Evolutionary conservation across 2,113 vertebrate genomes (phyloP).

Genomic region (Electrona antarctica): DNA sequence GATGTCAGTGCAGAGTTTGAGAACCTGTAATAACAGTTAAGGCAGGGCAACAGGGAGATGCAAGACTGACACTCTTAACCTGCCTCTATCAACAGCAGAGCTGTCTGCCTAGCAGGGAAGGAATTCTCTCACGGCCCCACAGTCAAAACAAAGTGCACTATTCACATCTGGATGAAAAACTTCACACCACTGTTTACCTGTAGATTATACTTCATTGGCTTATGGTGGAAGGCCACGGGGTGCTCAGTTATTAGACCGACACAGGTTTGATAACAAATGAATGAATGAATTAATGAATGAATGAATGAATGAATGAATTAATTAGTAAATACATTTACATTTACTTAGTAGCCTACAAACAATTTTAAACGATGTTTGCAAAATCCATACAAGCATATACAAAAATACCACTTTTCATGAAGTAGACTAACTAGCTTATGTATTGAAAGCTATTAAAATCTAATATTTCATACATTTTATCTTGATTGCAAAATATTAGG

Average conservation of each 20-base stretch:
- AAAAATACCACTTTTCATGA: constrained; percentile 46
- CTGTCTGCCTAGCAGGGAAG: constrained; percentile 42
- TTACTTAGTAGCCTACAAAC: background rate
- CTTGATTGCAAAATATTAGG: too few species aligned
- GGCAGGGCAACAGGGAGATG: constrained; percentile 45
- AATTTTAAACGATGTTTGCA: too few species aligned
- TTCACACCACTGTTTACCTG: background rate
- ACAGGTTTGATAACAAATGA: too few species aligned
- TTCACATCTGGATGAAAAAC: constrained; percentile 45
- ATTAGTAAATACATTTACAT: background rate
- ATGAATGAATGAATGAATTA: too few species aligned
- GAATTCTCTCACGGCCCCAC: constrained; percentile 60
- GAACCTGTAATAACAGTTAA: constrained; percentile 65
- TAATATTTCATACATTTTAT: too few species aligned
- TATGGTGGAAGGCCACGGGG: too few species aligned
- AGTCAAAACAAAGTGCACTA: constrained; percentile 61
- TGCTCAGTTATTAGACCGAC: too few species aligned
- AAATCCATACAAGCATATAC: too few species aligned
- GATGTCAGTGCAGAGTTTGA: constrained; percentile 57
- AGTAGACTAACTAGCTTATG: constrained; percentile 52
- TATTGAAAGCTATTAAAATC: too few species aligned
- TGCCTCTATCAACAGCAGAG: constrained; percentile 64
- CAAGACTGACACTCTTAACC: constrained; percentile 65
- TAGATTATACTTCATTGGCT: background rate
- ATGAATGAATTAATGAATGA: too few species aligned